phyloP scores from a whole-genome alignment of 1,140 invertebrate genomes.

The Halictus rubicundus region DNA sequence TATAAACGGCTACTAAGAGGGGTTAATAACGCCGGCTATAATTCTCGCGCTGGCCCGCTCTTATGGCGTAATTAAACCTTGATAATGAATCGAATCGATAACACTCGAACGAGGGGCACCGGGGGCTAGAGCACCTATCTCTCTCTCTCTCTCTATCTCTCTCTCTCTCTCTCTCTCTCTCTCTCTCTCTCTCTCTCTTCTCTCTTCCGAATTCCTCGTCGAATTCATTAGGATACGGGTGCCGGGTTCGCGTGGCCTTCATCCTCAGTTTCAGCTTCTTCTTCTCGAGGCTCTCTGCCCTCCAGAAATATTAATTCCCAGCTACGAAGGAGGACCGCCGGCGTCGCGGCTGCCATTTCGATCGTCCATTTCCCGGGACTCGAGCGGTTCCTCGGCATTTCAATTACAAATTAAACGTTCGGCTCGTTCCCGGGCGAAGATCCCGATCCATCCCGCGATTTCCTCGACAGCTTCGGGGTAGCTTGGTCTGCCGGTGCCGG shows the following conservation, averaged over 20 bases:
- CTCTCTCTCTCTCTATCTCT: no score
- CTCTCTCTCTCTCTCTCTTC: no score
- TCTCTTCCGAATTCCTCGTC: not conserved
- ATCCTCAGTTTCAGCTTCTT: not conserved
- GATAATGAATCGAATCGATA: constrained; percentile 44
- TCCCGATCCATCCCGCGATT: not conserved
- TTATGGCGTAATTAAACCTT: constrained; percentile 43
- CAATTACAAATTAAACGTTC: constrained; percentile 65
- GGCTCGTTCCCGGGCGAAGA: not conserved
- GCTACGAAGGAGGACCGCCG: not conserved
- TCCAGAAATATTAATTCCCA: constrained; percentile 56
- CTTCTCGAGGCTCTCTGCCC: not conserved
- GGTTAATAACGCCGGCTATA: constrained; percentile 38
- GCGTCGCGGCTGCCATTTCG: not conserved
- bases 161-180: no score
- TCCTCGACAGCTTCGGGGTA: no score
- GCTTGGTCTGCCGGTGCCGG: constrained; percentile 10
- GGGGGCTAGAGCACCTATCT: not conserved
- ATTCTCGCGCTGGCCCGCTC: constrained; percentile 13
- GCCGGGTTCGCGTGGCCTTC: no score
- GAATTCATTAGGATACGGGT: not conserved
- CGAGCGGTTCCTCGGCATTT: constrained; percentile 54
- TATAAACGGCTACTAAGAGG: constrained; percentile 40
- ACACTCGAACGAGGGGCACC: not conserved
- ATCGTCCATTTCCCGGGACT: constrained; percentile 22